Base-by-base conservation (phyloP, 2,113 vertebrate genomes). In the Xerus inauris region DNA sequence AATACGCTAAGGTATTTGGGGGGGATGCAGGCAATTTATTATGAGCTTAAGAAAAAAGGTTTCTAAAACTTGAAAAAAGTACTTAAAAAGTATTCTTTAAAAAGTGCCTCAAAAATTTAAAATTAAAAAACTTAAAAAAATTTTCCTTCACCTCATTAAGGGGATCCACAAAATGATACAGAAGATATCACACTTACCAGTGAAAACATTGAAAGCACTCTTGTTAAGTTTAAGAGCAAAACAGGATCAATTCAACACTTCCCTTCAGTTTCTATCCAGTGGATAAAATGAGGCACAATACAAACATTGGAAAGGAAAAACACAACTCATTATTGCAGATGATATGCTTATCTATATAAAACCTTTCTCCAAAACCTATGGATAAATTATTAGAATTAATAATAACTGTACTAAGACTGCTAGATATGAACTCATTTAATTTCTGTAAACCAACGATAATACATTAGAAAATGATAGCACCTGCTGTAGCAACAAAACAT, bases 301-400 rank as follows among this genome's bases (percentile, higher is more conserved):
- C 16, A 80, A 80, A 95, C 72, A 91, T 1, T 75, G 75, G 26
- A 81, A 72, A 95, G n/a, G 45, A 72, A 87, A 86, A 81, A 65
- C 69, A 51, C 17, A 79, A 38, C 32, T 65, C 38, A 65, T 67
- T 76, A 57, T 2, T 88, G 57, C 4, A 95, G 45, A 87, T 67
- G 35, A 42, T 20, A 54, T 87, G 32, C 7, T 86, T 64, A 82
- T 42, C 22, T 73, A 82, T 30, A 86, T 65, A 32, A 67, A 87
- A 92, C 79, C 8, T 51, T 65, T 28, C 35, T 13, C 57, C 17
- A 73, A 75, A 57, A 45, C 51, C 54, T 65, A 49, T 47, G 10
- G 19, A 38, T 77, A 81, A 80, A 73, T 91, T 81, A 73, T 54
- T 45, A 40, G 24, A 86, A 87, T 85, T 64, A 49, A 49, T 51